Conservation (phyloP, 2,113 vertebrate species). For the Sprattus sprattus region DNA sequence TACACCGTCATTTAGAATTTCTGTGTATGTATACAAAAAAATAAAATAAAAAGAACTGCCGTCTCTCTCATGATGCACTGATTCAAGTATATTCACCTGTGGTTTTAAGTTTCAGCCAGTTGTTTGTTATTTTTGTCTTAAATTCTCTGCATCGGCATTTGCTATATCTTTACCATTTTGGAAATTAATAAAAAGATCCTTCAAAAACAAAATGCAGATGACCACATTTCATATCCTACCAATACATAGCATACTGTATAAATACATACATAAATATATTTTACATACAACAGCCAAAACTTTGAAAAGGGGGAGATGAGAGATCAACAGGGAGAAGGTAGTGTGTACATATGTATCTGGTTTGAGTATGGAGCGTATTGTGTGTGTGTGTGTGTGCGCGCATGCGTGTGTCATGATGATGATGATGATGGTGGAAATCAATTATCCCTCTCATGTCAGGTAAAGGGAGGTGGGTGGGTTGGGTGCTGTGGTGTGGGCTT, state of each 20-base stretch:
- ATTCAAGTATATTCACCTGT: constrained; percentile 75
- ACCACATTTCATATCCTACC: constrained; percentile 79
- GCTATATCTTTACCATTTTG: constrained; percentile 54
- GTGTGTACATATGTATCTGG: constrained; percentile 64
- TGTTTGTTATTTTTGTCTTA: constrained; percentile 61
- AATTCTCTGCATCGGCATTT: constrained; percentile 50
- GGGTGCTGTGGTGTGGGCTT: constrained; percentile 33
- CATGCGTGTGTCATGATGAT: constrained; percentile 62
- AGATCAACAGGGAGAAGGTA: constrained; percentile 61
- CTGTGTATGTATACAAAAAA: constrained; percentile 74
- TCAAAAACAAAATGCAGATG: constrained; percentile 74
- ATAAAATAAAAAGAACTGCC: constrained; percentile 49
- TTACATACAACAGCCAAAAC: constrained; percentile 82
- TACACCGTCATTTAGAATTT: constrained; percentile 63
- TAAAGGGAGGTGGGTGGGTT: constrained; percentile 29
- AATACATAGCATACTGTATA: constrained; percentile 84
- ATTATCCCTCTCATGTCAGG: constrained; percentile 58
- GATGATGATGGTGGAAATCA: constrained; percentile 46
- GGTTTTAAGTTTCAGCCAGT: constrained; percentile 52
- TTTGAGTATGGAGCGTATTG: not conserved
- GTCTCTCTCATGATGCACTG: constrained; percentile 73
- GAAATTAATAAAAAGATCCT: constrained; percentile 70
- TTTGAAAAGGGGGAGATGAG: constrained; percentile 76
- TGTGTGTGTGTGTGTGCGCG: constrained; percentile 58
- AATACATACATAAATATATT: constrained; percentile 84